Evolutionary conservation across 2,797 vertebrate genomes (phyloP).

Genomic region (Xenops minutus): DNA sequence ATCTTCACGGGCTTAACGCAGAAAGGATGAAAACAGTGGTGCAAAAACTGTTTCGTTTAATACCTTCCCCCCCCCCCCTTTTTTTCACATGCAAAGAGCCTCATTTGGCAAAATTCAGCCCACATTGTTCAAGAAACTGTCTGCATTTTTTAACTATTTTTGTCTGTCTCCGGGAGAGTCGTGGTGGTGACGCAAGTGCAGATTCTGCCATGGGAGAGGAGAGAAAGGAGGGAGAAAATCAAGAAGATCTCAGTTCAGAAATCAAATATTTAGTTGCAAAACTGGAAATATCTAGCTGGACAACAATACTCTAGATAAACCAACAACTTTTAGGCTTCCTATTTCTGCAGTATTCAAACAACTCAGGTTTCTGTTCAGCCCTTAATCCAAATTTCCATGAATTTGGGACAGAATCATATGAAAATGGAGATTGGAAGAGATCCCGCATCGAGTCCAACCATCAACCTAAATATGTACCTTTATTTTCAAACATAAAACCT

Average conservation of each 20-base stretch:
- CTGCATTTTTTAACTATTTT: slow-evolving; percentile 52
- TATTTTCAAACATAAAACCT: not conserved
- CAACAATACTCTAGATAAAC: not conserved
- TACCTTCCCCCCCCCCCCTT: not conserved
- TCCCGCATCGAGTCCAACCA: accelerated
- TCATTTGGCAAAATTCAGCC: slow-evolving; percentile 34
- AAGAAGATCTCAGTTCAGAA: not conserved
- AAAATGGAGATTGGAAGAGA: not conserved
- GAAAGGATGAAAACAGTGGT: slow-evolving; percentile 36
- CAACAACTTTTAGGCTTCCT: not conserved
- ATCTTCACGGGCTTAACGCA: not conserved
- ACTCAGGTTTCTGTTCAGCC: not conserved
- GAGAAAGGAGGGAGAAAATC: not conserved
- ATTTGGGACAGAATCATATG: accelerated
- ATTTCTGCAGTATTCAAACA: not conserved
- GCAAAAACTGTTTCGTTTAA: slow-evolving; percentile 20
- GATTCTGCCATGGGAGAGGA: not conserved
- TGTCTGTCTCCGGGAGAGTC: not conserved
- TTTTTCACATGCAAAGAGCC: not conserved
- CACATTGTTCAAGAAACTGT: slow-evolving; percentile 39
- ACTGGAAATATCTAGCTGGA: not conserved
- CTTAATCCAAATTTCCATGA: not conserved
- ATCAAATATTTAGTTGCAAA: not conserved
- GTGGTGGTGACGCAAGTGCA: not conserved
- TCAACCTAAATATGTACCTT: not conserved